Evolutionary conservation across 2,888 invertebrate species (phyloP).

Genomic region (Plutella xylostella): DNA sequence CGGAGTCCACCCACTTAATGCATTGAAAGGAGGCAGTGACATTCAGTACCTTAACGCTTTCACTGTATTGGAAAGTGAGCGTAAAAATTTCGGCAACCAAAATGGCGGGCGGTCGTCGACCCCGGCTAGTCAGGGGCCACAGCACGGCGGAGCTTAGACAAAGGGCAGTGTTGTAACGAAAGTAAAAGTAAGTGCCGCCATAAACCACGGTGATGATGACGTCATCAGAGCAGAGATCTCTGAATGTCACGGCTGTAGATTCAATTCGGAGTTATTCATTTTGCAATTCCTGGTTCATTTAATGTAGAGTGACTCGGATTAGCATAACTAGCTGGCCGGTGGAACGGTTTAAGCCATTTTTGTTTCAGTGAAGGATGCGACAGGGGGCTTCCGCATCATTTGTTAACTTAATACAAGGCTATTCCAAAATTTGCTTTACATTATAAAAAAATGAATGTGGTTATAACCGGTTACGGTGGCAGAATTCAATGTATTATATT

Average conservation of each 20-base stretch:
- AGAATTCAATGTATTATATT: no score
- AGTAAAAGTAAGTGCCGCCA: constrained; percentile 50
- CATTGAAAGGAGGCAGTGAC: constrained; percentile 65
- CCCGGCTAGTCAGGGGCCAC: constrained; percentile 47
- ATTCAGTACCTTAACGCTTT: constrained; percentile 67
- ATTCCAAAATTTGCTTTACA: no score
- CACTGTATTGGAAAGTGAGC: constrained; percentile 69
- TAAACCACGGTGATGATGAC: constrained; percentile 28
- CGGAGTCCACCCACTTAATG: constrained; percentile 57
- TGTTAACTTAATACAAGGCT: no score
- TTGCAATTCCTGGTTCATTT: no score
- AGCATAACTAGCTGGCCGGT: no score
- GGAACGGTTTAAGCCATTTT: no score
- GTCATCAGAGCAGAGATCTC: constrained; percentile 60
- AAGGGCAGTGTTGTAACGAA: constrained; percentile 56
- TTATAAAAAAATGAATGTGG: no score
- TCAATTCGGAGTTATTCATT: constrained; percentile 32
- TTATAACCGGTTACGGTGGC: no score
- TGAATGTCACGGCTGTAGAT: constrained; percentile 62
- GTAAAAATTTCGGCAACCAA: constrained; percentile 68
- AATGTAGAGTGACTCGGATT: no score
- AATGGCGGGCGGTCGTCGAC: constrained; percentile 56
- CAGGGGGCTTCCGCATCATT: no score
- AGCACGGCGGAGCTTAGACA: no score
- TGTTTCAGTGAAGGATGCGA: no score